These are phyloP conservation scores for Amblyteles armatorius DNA, from an alignment of 2,888 invertebrate species.

Conservation along the genomic window DNA sequence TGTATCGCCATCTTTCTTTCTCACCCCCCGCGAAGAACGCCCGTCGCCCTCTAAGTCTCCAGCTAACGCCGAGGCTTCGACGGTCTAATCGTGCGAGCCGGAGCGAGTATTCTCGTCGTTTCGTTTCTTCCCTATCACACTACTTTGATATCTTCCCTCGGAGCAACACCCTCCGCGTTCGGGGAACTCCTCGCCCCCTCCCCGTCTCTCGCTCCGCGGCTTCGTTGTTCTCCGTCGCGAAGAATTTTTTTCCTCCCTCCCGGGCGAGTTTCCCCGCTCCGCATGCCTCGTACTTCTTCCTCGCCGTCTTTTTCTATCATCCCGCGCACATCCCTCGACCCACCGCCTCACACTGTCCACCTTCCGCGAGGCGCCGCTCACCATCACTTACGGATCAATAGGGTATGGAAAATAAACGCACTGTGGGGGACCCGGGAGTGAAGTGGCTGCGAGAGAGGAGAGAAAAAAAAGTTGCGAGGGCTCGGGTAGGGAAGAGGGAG, in stretches of 20 bases:
- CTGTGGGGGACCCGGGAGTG: conserved; percentile 69
- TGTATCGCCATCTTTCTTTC: conserved; percentile 70
- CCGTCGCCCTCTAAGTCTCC: conserved; percentile 43
- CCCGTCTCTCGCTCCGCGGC: conserved; percentile 19
- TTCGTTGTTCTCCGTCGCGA: conserved; percentile 48
- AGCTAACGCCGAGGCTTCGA: conserved; percentile 41
- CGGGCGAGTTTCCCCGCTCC: conserved; percentile 22
- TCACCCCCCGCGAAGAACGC: conserved; percentile 39
- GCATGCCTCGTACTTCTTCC: conserved; percentile 6
- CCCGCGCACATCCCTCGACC: conserved; percentile 54
- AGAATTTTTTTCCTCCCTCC: conserved; percentile 51
- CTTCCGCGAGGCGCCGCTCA: conserved; percentile 71
- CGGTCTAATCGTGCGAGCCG: conserved; percentile 64
- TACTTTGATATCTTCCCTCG: conserved; percentile 54
- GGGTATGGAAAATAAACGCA: conserved; percentile 83
- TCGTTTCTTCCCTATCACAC: conserved; percentile 43
- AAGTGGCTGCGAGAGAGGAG: conserved; percentile 56
- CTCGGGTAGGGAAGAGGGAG: conserved; percentile 5
- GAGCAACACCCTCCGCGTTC: conserved; percentile 34
- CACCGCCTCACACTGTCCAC: conserved; percentile 62
- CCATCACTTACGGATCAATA: conserved; percentile 83
- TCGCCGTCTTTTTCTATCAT: conserved; percentile 41
- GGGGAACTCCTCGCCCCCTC: conserved; percentile 47
- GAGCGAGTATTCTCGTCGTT: conserved; percentile 44
- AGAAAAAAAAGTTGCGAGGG: conserved; percentile 48